These are phyloP conservation scores for Lasius fuliginosus DNA, from an alignment of 2,888 invertebrate species.

Conservation along the genomic window DNA sequence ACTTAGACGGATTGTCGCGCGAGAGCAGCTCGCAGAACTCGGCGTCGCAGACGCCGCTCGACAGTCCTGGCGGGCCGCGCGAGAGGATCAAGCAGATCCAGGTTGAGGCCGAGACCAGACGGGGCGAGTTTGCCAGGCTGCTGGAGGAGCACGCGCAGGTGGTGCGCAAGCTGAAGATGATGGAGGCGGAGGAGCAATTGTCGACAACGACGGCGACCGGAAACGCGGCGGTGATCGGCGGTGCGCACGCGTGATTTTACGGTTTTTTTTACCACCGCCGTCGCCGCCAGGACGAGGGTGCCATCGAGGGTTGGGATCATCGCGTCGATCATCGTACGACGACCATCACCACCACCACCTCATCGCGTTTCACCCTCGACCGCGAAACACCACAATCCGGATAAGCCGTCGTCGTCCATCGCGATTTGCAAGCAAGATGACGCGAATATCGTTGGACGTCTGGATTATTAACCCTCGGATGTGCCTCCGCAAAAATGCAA, in stretches of 20 bases:
- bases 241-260: conserved; percentile 81
- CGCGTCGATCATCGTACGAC: conserved; percentile 38
- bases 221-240: conserved; percentile 73
- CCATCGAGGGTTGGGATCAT: conserved; percentile 67
- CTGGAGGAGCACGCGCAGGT: conserved; percentile 86
- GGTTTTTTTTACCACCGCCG: conserved; percentile 1
- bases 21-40: conserved; percentile 78
- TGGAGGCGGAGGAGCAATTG: conserved; percentile 83
- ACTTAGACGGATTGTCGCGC: conserved; percentile 77
- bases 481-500: neutral
- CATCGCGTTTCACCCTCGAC: conserved; percentile 42
- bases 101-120: conserved; percentile 85
- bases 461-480: conserved; percentile 20
- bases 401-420: neutral
- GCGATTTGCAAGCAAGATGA: conserved; percentile 27
- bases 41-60: conserved; percentile 78
- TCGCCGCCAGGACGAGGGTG: conserved; percentile 35
- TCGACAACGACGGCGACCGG: conserved; percentile 70
- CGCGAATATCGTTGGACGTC: neutral
- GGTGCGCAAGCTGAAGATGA: conserved; percentile 85
- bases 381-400: conserved; percentile 18
- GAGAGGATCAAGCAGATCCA: conserved; percentile 83
- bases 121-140: conserved; percentile 85
- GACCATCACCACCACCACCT: conserved; percentile 18
- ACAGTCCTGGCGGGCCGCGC: conserved; percentile 80